A percentile compares a stretch with the other conserved stretches of the same genome.
Evolutionary conservation across 2,113 vertebrate genomes (phyloP).

Genomic region (Festucalex cinctus): DNA sequence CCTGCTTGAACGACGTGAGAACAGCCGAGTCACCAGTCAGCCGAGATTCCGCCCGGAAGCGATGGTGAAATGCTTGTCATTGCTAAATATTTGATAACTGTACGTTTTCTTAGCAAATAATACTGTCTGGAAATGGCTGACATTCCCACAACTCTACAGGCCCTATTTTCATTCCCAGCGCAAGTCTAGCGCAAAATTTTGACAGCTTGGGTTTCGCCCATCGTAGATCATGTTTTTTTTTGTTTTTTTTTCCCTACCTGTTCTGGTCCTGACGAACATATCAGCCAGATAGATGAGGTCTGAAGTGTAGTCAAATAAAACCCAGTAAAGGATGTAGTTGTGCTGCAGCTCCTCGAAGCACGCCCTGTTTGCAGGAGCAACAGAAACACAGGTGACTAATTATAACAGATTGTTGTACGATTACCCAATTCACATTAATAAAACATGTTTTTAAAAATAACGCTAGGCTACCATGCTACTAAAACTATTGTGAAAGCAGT

Average conservation of each 20-base stretch:
- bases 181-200: no score
- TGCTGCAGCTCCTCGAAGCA: slow-evolving; percentile 94
- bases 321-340: slow-evolving; percentile 80
- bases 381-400: slow-evolving; percentile 1
- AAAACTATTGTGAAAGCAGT: slow-evolving; percentile 3
- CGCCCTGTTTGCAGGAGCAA: slow-evolving; percentile 71
- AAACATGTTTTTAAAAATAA: background rate
- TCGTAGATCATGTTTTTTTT: background rate
- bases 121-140: no score
- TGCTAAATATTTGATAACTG: no score
- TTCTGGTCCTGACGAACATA: slow-evolving; percentile 86
- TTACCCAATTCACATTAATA: background rate
- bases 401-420: no score
- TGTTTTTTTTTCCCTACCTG: slow-evolving; percentile 79
- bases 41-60: no score
- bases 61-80: no score
- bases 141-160: no score
- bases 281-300: slow-evolving; percentile 87
- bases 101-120: no score
- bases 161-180: no score
- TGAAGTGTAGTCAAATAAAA: slow-evolving; percentile 84
- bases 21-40: no score
- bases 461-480: background rate
- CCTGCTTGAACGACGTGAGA: no score
- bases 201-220: background rate